A percentile compares a stretch with the other conserved stretches of the same genome.
phyloP scores from a whole-genome alignment of 2,113 vertebrate species.

The Osmerus mordax region DNA sequence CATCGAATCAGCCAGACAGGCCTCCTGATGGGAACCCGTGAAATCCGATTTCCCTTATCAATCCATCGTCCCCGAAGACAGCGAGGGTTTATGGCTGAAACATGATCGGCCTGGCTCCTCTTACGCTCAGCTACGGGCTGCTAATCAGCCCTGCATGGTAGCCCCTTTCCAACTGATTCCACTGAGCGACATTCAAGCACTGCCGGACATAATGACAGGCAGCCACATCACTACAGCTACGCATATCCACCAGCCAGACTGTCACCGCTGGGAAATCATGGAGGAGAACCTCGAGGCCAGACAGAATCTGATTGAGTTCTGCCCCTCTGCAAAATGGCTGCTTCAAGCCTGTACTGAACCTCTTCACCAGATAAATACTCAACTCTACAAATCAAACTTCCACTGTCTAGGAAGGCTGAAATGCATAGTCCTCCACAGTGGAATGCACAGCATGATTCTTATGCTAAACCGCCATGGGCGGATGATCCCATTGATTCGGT shows the following conservation, averaged over 20 bases:
- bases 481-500: neutral
- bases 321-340: constrained; percentile 30
- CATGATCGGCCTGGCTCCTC: constrained; percentile 4
- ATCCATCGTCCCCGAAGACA: constrained; percentile 13
- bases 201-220: too few species aligned
- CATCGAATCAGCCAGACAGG: constrained; percentile 27
- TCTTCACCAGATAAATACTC: constrained; percentile 19
- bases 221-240: too few species aligned
- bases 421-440: neutral
- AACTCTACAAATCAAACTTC: constrained; percentile 4
- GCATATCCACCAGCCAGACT: neutral
- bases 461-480: neutral
- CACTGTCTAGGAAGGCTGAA: neutral
- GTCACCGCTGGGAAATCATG: constrained; percentile 1
- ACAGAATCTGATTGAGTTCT: constrained; percentile 13
- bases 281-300: neutral
- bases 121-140: neutral
- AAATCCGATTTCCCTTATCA: constrained; percentile 53
- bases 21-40: constrained; percentile 36
- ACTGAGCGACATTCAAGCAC: too few species aligned
- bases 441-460: too few species aligned
- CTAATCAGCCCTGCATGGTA: constrained; percentile 9
- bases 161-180: constrained; percentile 15
- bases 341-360: constrained; percentile 28
- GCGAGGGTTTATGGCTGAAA: neutral